Evolutionary conservation across 2,888 invertebrate species (phyloP).

Genomic region (Acanthoscelides obtectus): DNA sequence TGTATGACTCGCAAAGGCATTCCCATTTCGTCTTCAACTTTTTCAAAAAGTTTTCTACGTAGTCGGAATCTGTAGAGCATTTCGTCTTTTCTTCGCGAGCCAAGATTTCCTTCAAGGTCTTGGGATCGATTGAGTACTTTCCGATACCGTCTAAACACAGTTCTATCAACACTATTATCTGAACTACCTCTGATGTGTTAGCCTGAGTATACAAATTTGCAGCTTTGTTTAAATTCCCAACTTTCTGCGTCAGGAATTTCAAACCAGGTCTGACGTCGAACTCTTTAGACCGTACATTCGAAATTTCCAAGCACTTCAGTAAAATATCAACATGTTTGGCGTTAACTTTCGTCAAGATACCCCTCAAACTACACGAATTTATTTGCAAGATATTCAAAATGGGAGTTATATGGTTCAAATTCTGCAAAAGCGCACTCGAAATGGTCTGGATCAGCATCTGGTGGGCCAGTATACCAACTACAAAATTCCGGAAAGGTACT

Average conservation of each 20-base stretch:
- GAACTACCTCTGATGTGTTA: slow-evolving; percentile 87
- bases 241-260: slow-evolving; percentile 91
- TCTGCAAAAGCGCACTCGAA: slow-evolving; percentile 78
- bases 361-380: slow-evolving; percentile 43
- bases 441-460: slow-evolving; percentile 90
- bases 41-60: slow-evolving; percentile 43
- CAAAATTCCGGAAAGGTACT: slow-evolving; percentile 82
- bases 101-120: slow-evolving; percentile 59
- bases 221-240: slow-evolving; percentile 77
- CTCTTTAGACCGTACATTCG: slow-evolving; percentile 75
- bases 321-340: slow-evolving; percentile 64
- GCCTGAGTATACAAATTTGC: slow-evolving; percentile 91
- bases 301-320: slow-evolving; percentile 73
- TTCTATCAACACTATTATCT: slow-evolving; percentile 81
- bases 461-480: slow-evolving; percentile 86
- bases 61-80: slow-evolving; percentile 40
- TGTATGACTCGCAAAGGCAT: slow-evolving; percentile 43
- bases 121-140: slow-evolving; percentile 57
- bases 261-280: slow-evolving; percentile 89
- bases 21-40: slow-evolving; percentile 45
- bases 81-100: slow-evolving; percentile 42
- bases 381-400: slow-evolving; percentile 46
- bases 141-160: slow-evolving; percentile 71
- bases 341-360: slow-evolving; percentile 49
- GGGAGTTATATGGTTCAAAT: slow-evolving; percentile 46